Conservation (phyloP, 2,113 vertebrate genomes). For the Lophochroa leadbeateri region DNA sequence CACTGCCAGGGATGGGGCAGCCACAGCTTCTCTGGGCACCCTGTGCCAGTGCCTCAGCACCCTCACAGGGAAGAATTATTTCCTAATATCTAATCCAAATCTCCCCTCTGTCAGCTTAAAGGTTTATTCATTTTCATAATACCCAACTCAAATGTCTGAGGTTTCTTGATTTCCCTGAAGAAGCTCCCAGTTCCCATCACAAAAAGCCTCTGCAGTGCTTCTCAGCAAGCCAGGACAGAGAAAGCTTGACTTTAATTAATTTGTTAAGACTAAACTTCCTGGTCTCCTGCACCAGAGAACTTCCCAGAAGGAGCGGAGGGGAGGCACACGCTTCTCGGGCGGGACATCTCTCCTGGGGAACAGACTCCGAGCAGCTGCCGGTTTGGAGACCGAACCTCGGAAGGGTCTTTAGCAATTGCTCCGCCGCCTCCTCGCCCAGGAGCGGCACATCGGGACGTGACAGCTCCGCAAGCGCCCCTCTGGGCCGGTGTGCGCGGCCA, state of each 20-base stretch:
- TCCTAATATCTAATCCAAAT: background rate
- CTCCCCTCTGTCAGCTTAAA: background rate
- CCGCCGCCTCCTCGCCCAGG: background rate
- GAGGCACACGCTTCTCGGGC: background rate
- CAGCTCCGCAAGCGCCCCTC: accelerated
- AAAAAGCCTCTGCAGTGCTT: background rate
- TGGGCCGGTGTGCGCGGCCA: accelerated
- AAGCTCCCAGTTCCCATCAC: background rate
- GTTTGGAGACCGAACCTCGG: background rate
- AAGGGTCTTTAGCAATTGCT: accelerated
- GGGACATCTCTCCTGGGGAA: background rate
- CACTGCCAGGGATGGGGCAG: no score
- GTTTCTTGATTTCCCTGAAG: background rate
- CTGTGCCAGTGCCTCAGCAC: background rate
- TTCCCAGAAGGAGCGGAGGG: accelerated
- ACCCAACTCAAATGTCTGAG: background rate
- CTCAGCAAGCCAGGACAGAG: background rate
- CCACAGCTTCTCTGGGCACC: background rate
- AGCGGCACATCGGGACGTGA: background rate
- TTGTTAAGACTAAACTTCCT: background rate
- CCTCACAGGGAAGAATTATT: background rate
- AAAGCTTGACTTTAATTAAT: background rate
- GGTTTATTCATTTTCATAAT: background rate
- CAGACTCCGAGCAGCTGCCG: background rate
- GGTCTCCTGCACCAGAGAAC: background rate